Percentiles rank a stretch among this genome's conserved stretches.
phyloP scores from a whole-genome alignment of 2,888 invertebrate genomes.

The Sphaeridia pumilis region DNA sequence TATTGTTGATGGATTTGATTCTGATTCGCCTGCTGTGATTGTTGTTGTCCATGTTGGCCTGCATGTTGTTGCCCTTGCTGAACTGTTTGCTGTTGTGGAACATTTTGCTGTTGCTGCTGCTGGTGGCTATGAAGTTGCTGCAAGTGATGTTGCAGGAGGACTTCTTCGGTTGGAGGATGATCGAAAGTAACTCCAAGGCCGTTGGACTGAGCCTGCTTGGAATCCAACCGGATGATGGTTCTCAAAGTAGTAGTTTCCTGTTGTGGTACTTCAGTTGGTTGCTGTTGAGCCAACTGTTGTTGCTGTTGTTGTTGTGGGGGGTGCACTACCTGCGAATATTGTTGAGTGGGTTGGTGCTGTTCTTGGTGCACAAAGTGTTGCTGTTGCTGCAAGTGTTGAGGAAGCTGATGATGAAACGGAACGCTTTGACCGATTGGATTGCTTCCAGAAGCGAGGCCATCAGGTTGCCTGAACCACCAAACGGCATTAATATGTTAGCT shows the following conservation, averaged over 20 bases:
- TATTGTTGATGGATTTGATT: conserved; percentile 36
- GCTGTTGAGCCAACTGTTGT: conserved; percentile 41
- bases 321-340: background rate
- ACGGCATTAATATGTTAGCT: background rate
- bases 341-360: conserved; percentile 1
- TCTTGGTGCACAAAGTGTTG: conserved; percentile 1
- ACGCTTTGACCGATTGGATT: conserved; percentile 1
- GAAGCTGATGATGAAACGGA: conserved; percentile 1
- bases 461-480: conserved; percentile 8
- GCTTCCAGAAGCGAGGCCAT: background rate
- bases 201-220: conserved; percentile 46
- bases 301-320: conserved; percentile 56
- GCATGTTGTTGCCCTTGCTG: conserved; percentile 36
- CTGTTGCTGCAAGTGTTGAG: background rate
- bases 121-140: conserved; percentile 24
- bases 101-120: conserved; percentile 9
- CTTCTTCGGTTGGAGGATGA: conserved; percentile 19
- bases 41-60: conserved; percentile 35
- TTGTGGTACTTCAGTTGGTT: conserved; percentile 41
- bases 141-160: conserved; percentile 33
- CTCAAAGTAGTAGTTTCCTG: conserved; percentile 61
- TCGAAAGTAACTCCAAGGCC: conserved; percentile 29
- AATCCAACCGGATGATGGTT: conserved; percentile 75
- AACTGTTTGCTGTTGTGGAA: too few species aligned
- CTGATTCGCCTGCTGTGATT: conserved; percentile 26